Evolutionary conservation across 2,797 vertebrate genomes (phyloP).

Genomic region (Channallabes apus): DNA sequence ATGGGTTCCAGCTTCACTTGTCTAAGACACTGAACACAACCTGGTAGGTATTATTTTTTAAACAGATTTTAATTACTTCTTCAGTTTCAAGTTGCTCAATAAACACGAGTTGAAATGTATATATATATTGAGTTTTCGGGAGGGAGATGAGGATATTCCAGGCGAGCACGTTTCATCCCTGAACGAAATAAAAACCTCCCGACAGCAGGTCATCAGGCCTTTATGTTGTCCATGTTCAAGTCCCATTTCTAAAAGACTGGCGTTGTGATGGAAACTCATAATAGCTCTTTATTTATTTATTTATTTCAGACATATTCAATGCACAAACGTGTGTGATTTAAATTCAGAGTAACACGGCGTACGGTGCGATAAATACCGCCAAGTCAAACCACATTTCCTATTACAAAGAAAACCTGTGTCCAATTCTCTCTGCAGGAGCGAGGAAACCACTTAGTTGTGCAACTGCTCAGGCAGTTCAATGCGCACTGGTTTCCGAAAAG

Average conservation of each 20-base stretch:
- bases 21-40: background rate
- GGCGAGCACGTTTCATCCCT: background rate
- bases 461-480: constrained; percentile 37
- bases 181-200: background rate
- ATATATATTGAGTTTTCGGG: background rate
- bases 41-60: background rate
- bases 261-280: background rate
- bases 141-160: background rate
- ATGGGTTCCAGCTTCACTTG: background rate
- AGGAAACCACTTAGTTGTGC: constrained; percentile 36
- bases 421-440: constrained; percentile 28
- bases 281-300: background rate
- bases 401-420: constrained; percentile 27
- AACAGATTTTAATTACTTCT: background rate
- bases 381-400: constrained; percentile 31
- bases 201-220: background rate
- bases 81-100: background rate
- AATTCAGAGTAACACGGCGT: background rate
- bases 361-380: background rate
- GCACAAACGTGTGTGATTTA: background rate
- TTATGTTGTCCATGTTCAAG: background rate
- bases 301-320: background rate
- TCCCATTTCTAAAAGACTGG: background rate
- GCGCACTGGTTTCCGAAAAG: constrained; percentile 29
- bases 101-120: background rate